These are phyloP conservation scores for Siniperca undulata DNA, from an alignment of 2,797 vertebrate species.

Conservation along the genomic window DNA sequence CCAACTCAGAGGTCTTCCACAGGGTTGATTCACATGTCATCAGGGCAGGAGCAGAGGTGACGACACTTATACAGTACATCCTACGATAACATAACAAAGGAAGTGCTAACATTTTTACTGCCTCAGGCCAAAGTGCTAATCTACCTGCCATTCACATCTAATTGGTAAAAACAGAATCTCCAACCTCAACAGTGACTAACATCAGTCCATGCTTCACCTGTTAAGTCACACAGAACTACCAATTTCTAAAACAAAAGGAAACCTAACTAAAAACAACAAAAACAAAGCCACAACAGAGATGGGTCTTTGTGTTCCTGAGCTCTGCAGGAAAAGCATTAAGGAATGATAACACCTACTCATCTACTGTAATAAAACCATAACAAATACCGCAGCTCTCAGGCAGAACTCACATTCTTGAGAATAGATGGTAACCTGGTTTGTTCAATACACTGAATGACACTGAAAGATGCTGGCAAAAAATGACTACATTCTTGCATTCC, in stretches of 20 bases:
- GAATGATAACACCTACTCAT: conserved; percentile 36
- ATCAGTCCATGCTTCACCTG: neutral
- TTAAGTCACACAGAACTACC: neutral
- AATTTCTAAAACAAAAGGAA: neutral
- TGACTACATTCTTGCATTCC: neutral
- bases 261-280: neutral
- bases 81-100: neutral
- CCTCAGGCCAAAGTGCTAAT: neutral
- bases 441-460: conserved; percentile 21
- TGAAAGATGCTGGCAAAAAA: neutral
- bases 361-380: conserved; percentile 25
- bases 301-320: conserved; percentile 33
- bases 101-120: neutral
- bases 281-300: conserved; percentile 7
- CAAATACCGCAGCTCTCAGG: conserved; percentile 36
- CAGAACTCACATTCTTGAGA: conserved; percentile 41
- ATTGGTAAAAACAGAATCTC: neutral
- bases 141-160: neutral
- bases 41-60: conserved; percentile 82
- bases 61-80: neutral
- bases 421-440: conserved; percentile 17
- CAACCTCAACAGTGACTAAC: neutral
- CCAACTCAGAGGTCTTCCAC: conserved; percentile 78
- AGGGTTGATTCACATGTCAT: conserved; percentile 81
- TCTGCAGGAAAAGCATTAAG: conserved; percentile 30